Conservation (phyloP, 2,888 invertebrate genomes). For the Epinotia brunnichana region DNA sequence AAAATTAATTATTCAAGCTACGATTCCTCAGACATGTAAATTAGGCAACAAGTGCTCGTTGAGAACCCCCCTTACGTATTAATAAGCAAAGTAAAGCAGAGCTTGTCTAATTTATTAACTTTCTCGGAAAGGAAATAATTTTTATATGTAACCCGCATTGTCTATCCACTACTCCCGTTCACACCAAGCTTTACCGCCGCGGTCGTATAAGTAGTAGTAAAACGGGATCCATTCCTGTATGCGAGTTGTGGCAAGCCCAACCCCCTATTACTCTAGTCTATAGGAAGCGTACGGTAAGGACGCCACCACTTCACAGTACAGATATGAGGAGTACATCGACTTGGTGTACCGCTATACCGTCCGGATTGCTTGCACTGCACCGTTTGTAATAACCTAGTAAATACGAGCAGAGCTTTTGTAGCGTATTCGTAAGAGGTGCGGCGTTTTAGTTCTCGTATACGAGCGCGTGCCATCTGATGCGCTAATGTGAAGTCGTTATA, state of each 20-base stretch:
- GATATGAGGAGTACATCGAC: conserved; percentile 15
- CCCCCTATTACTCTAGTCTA: too few relatives aligned
- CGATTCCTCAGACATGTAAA: conserved; percentile 18
- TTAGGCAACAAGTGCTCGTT: conserved; percentile 14
- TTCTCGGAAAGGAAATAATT: conserved; percentile 1
- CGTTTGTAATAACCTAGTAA: background rate
- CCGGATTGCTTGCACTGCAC: background rate
- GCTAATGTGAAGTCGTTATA: conserved; percentile 2
- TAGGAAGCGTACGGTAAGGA: conserved; percentile 9
- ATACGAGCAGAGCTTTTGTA: background rate
- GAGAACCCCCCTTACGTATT: conserved; percentile 1
- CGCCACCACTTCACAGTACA: conserved; percentile 29
- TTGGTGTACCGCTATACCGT: conserved; percentile 1
- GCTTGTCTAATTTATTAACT: conserved; percentile 3
- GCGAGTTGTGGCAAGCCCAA: conserved; percentile 27
- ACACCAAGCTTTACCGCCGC: conserved; percentile 20
- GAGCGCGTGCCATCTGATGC: background rate
- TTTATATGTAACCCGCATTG: conserved; percentile 24
- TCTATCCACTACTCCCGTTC: conserved; percentile 11
- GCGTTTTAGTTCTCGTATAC: background rate
- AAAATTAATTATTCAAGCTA: conserved; percentile 16
- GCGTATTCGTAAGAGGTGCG: background rate
- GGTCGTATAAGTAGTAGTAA: conserved; percentile 41
- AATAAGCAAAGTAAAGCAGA: conserved; percentile 19
- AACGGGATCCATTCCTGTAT: conserved; percentile 35